Base-by-base conservation (phyloP, 2,888 invertebrate genomes). In the Hymenopus coronatus region DNA sequence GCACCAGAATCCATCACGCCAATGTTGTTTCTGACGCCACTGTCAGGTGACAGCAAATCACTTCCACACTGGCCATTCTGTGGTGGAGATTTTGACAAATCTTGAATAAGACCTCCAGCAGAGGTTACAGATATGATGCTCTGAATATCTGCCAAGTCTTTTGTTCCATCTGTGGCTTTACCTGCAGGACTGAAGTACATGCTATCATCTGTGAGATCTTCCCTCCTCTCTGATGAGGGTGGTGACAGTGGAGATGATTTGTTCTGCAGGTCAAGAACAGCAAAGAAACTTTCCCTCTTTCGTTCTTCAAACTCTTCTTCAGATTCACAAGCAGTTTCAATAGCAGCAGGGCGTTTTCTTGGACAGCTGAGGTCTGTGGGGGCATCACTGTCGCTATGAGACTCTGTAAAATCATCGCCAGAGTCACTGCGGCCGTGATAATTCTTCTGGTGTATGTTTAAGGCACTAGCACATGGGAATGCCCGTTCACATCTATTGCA, bases 111-210 rank as follows among this genome's bases (percentile, higher is more conserved):
- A 3, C 91, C 89, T 20, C 90, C 90, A 27, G 91, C 91, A 27
- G 90, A 89, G 54, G 97, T 97, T 91, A 97, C 96, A 30, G 96
- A 96, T 88, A 97, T 94, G 90, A 98, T 97, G 46, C 97, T 97
- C 92, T 97, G 97, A 90, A 98, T 97, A 92, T 98, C 98, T 84
- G 98, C 98, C 90, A 98, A 94, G 92, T 98, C 98, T 92, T 96
- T 96, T 46, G 95, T 95, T 46, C 84, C 84, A 28, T 83, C 86
- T 9, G 28, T 33, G 4, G 84, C 25, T 30, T 28, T 85, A 9
- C 54, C 98, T 20, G 81, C 81, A 15, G 89, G 27, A 30, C 89
- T 89, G 88, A 90, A 89, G 85, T 84, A 92, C 20, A 12, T 95
- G 95, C 0, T 96, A 95, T 91, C 96, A 88, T 91, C 91, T 84